These are phyloP conservation scores for Empis stercorea DNA, from an alignment of 2,888 invertebrate species.

Conservation along the genomic window DNA sequence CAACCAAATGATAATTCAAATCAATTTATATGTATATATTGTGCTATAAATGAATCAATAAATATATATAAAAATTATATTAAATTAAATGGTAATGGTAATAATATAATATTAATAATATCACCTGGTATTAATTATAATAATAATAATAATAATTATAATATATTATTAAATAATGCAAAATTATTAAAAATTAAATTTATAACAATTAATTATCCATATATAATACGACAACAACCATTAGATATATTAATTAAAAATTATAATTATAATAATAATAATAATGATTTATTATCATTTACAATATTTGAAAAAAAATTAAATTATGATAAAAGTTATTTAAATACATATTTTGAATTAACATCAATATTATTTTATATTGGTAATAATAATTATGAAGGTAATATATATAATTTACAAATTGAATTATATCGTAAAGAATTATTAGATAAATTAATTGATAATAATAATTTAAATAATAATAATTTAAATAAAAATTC, in stretches of 20 bases:
- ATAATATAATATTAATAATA: conserved; percentile 42
- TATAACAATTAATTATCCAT: conserved; percentile 43
- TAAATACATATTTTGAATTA: conserved; percentile 42
- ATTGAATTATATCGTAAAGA: conserved; percentile 30
- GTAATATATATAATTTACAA: conserved; percentile 32
- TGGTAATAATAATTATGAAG: conserved; percentile 37
- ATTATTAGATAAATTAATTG: conserved; percentile 13
- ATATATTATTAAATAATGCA: conserved; percentile 25
- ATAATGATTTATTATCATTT: conserved; percentile 37
- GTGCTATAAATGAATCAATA: conserved; percentile 14
- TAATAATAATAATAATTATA: conserved; percentile 32
- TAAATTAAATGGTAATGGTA: conserved; percentile 36
- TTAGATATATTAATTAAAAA: conserved; percentile 36
- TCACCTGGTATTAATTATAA: conserved; percentile 40
- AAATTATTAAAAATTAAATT: conserved; percentile 37
- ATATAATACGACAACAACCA: conserved; percentile 32
- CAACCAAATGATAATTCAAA: conserved; percentile 40
- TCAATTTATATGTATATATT: conserved; percentile 37
- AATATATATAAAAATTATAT: conserved; percentile 38
- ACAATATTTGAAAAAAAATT: conserved; percentile 41
- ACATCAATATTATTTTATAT: conserved; percentile 39
- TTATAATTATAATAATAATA: background rate
- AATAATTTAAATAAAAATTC: conserved; percentile 8
- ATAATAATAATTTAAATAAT: background rate
- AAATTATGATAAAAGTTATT: conserved; percentile 39